Evolutionary conservation across 64 coral and sea anemone genomes (phyloP), one percentile per base, ranked within the genome.

Genomic region (Dendrophyllia cribrosa): DNA sequence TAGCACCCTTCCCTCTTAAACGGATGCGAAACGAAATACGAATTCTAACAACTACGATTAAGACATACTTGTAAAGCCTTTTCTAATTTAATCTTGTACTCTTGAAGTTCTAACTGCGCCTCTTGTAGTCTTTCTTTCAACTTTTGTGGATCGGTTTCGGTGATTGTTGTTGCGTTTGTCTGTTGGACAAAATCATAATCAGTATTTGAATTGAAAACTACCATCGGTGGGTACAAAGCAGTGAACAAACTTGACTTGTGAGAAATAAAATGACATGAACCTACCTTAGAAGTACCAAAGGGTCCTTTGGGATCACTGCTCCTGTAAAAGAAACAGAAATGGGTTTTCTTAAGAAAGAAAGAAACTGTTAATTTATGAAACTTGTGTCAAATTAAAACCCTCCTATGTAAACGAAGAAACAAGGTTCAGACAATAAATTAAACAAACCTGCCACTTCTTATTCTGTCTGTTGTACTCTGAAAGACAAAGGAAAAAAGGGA

Each of bases 61-160:
- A 4, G 11, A 88, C 80, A 51, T 90, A 98, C 96, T 79, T 99
- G 97, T 68, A 94, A 47, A 25, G 88, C 75, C 72, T 93, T 93
- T 85, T 99, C 97, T 88, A 96, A 79, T 93, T 99, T 96, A 58
- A 95, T 91, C 93, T 98, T 98, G 83, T 93, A 93, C 62, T 96
- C 87, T 75, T 98, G 94, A 49, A 98, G 26, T 78, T 98, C 97
- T 83, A 93, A 87, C 85, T 93, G 97, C 0, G 89, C 88, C 89
- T 94, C 97, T 94, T 96, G 97, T 23, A 99, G 91, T 72, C 93
- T 95, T 60, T 93, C 97, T 89, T 94, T 92, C 45, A 99, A 78
- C 83, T 93, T 96, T 46, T 96, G 95, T 9, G 94, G 90, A 96
- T 98, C 97, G 3, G 90, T 98, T 59, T 95, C 90, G 44, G 95